Percentiles rank a stretch among this genome's conserved stretches.
Conservation (phyloP, 2,113 vertebrate genomes). For the Damaliscus lunatus region DNA sequence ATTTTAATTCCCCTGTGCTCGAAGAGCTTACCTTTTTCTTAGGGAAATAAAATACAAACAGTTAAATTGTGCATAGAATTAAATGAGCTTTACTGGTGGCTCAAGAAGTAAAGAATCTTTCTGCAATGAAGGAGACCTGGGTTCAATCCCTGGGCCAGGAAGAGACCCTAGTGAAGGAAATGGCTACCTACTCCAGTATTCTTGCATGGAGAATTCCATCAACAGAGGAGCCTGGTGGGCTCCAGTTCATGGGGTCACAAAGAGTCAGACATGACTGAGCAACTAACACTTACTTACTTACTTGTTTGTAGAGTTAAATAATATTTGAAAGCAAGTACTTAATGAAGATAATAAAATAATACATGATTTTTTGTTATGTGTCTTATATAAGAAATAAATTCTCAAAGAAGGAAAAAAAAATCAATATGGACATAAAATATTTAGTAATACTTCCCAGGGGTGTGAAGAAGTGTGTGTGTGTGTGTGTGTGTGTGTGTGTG, state of each 20-base stretch:
- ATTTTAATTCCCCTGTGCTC: not conserved
- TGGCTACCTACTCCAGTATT: not conserved
- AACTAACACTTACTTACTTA: not conserved
- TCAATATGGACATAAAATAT: not conserved
- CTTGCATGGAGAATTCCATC: not conserved
- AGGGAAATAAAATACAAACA: not conserved
- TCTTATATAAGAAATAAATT: not conserved
- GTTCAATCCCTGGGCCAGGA: not conserved
- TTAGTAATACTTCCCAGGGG: not conserved
- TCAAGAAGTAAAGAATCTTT: not conserved
- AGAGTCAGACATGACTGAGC: not conserved
- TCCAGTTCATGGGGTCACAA: not conserved
- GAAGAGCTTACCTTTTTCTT: not conserved
- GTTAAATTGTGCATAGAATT: not conserved
- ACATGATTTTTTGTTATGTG: not conserved
- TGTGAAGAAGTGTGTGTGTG: not conserved
- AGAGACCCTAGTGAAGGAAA: not conserved
- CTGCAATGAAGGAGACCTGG: not conserved
- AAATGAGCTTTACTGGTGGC: not conserved
- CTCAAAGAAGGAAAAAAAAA: not conserved
- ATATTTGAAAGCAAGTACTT: not conserved
- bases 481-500: not conserved
- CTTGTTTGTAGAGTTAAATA: not conserved
- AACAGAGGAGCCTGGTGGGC: not conserved
- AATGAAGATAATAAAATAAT: constrained; percentile 21